A percentile compares a stretch with the other conserved stretches of the same genome.
These are phyloP conservation scores for Drepanosiphum platanoidis DNA, from an alignment of 2,888 invertebrate species.

Conservation along the genomic window DNA sequence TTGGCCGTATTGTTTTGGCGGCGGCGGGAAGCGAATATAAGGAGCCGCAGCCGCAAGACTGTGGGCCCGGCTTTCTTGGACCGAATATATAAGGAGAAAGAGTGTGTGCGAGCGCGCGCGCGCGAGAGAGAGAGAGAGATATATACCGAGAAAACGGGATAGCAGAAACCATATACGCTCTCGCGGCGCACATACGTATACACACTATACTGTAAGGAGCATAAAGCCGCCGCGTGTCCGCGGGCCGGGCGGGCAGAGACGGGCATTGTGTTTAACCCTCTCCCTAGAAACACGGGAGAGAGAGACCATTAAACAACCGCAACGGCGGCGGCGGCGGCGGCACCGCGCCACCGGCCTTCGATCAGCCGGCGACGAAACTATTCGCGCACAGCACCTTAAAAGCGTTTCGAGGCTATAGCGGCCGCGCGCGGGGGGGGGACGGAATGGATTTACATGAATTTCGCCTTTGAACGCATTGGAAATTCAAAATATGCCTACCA, in stretches of 20 bases:
- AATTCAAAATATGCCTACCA: conserved; percentile 54
- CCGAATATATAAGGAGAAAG: neutral
- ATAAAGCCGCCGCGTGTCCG: conserved; percentile 54
- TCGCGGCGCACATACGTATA: neutral
- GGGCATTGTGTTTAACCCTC: conserved; percentile 60
- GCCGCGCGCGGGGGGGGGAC: neutral
- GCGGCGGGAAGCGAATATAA: conserved; percentile 47
- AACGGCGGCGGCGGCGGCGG: neutral
- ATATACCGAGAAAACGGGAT: neutral
- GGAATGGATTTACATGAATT: conserved; percentile 46
- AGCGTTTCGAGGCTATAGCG: conserved; percentile 46
- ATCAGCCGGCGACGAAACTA: conserved; percentile 50
- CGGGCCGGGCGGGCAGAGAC: neutral
- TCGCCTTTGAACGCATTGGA: conserved; percentile 46
- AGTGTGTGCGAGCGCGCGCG: neutral
- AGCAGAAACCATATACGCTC: conserved; percentile 3
- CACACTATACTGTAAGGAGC: conserved; percentile 41
- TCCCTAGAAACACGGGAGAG: conserved; percentile 43
- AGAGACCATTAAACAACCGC: conserved; percentile 62
- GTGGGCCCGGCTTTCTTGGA: conserved; percentile 49
- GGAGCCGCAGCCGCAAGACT: conserved; percentile 58
- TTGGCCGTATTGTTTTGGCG: conserved; percentile 58
- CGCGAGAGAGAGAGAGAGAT: neutral
- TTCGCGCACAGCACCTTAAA: conserved; percentile 60
- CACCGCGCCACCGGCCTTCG: conserved; percentile 49